Evolutionary conservation across 1,140 invertebrate genomes (phyloP).

Genomic region (Phocides pigmalion): DNA sequence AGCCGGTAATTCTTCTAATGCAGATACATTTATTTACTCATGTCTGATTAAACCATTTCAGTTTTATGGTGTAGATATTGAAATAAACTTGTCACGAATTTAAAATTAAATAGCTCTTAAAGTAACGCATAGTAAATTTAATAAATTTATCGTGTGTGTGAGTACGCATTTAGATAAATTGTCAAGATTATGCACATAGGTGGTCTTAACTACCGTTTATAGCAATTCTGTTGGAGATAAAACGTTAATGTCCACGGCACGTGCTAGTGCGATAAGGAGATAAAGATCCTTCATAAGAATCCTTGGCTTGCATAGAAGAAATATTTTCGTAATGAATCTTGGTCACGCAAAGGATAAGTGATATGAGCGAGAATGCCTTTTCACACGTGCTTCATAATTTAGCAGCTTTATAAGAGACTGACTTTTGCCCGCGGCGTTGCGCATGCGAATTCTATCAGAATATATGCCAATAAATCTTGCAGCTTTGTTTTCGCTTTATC

Average conservation of each 20-base stretch:
- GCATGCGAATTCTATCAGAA: too few species aligned
- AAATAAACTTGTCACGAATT: slow-evolving; percentile 30
- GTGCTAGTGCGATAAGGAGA: slow-evolving; percentile 40
- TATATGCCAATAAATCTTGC: too few species aligned
- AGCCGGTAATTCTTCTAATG: too few species aligned
- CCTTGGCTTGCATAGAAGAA: slow-evolving; percentile 21
- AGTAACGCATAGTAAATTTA: slow-evolving; percentile 26
- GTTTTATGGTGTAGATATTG: background rate
- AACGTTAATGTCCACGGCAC: slow-evolving; percentile 45
- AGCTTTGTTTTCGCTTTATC: too few species aligned
- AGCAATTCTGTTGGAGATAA: slow-evolving; percentile 47
- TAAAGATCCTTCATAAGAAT: slow-evolving; percentile 13
- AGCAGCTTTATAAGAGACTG: too few species aligned
- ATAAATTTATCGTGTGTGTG: slow-evolving; percentile 11
- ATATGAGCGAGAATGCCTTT: background rate
- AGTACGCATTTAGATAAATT: slow-evolving; percentile 54
- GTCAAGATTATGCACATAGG: slow-evolving; percentile 57
- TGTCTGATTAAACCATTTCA: background rate
- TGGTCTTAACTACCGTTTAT: slow-evolving; percentile 65
- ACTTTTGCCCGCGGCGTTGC: too few species aligned
- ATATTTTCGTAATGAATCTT: slow-evolving; percentile 10
- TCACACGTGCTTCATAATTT: background rate
- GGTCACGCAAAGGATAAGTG: slow-evolving; percentile 16
- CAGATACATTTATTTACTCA: too few species aligned
- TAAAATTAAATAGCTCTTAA: slow-evolving; percentile 23